Evolutionary conservation across 1,140 invertebrate genomes (phyloP), one percentile per base, ranked within the genome.

Genomic region (Papilio polytes): DNA sequence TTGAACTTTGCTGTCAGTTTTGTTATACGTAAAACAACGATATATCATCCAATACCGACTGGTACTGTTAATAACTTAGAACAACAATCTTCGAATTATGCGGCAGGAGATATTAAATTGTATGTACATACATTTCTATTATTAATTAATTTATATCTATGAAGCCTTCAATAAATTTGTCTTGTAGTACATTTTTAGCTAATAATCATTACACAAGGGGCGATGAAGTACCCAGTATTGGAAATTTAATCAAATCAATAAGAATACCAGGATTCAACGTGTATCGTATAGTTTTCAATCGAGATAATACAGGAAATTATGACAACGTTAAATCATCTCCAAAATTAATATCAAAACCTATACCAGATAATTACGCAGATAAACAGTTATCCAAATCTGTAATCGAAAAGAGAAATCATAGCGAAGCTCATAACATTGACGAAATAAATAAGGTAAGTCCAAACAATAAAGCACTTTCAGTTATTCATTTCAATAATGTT

Each of bases 191-290:
- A 31, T 31, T 70, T 70, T 70, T 70, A 70, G 63, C 12, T 0
- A 31, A 70, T 12, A 31, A 70, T 70, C 26, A 15, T 36, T 70
- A 12, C 26, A 70, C 10, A 13, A 31, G 8, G 3, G 13, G 12
- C 13, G 63, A 31, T 31, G 26, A 70, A 70, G 12, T 31, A 31
- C 12, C 26, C 13, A 66, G 63, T 26, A 18, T 70, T 36, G 63
- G 63, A 36, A 70, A 70, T 36, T 70, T 70, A 31, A 70, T 70
- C 3, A 70, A 70, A 70, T 70, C 63, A 31, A 20, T 70, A 13
- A 70, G 26, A 70, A 36, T 70, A 36, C 63, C 63, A 70, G 63
- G 63, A 70, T 70, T 31, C 26, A 70, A 31, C 36, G 22, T 70
- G 0, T 70, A 70, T 70, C 63, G 26, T 31, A 70, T 70, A 70